Conservation (phyloP, 2,113 vertebrate genomes). For the Candoia aspera region DNA sequence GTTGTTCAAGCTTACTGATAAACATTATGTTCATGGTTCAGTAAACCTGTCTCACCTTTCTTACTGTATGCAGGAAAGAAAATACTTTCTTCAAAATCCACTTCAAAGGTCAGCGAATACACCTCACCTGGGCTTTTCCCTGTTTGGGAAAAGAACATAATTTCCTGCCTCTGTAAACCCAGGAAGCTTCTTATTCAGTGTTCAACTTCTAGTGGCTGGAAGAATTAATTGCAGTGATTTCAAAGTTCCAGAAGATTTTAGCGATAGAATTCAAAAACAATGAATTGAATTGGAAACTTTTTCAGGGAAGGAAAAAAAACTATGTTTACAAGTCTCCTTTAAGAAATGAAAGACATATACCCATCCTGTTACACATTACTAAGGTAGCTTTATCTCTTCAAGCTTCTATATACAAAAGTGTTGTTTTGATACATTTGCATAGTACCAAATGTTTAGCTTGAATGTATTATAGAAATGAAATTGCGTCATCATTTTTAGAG, state of each 20-base stretch:
- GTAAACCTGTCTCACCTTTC: not conserved
- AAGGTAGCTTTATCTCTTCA: not conserved
- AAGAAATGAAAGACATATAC: not conserved
- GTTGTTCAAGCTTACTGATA: not conserved
- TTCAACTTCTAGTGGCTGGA: no score
- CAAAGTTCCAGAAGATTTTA: not conserved
- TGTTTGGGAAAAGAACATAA: no score
- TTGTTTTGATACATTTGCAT: no score
- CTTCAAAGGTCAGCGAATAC: no score
- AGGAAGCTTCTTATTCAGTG: no score
- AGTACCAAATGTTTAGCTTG: not conserved
- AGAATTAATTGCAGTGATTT: not conserved
- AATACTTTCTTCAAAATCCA: not conserved
- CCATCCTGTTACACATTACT: not conserved
- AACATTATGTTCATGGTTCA: not conserved
- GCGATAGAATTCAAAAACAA: not conserved
- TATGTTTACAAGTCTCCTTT: not conserved
- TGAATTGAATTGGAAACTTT: not conserved
- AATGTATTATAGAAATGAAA: not conserved
- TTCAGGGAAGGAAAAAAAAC: not conserved
- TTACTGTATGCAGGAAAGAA: not conserved
- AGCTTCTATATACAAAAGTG: not conserved
- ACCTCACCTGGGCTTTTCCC: no score
- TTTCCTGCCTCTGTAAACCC: no score
- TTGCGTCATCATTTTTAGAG: not conserved